Percentiles rank a stretch among this genome's conserved stretches.
phyloP scores from a whole-genome alignment of 1,140 invertebrate species.

The Polyergus mexicanus region DNA sequence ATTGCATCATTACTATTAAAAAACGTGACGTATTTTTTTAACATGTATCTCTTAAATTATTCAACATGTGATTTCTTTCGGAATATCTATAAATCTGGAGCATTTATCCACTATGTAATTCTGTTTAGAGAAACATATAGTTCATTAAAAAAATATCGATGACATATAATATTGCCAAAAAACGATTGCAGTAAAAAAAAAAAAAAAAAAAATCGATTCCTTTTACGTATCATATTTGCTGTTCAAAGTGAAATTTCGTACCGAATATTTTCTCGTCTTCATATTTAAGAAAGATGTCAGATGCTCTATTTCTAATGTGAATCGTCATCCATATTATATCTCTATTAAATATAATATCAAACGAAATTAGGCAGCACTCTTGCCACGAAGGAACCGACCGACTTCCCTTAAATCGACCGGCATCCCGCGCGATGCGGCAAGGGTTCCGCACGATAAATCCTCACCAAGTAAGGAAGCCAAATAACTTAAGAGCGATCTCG shows the following conservation, averaged over 20 bases:
- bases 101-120: too few relatives aligned
- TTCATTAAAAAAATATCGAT: neutral
- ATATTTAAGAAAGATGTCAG: constrained; percentile 18
- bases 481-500: constrained; percentile 71
- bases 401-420: constrained; percentile 38
- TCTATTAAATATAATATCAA: constrained; percentile 56
- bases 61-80: neutral
- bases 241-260: constrained; percentile 9
- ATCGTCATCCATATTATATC: neutral
- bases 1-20: neutral
- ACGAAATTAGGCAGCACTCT: constrained; percentile 48
- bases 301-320: constrained; percentile 14
- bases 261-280: neutral
- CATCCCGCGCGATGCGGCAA: constrained; percentile 27
- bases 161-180: neutral
- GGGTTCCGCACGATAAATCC: constrained; percentile 61
- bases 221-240: constrained; percentile 1
- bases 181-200: neutral
- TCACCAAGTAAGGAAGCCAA: constrained; percentile 57
- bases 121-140: neutral
- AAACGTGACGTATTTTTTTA: neutral
- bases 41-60: neutral
- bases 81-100: too few relatives aligned
- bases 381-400: constrained; percentile 23
- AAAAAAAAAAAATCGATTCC: neutral